Conservation (phyloP, 23 tunicate species). For the Trididemnum nubilum region DNA sequence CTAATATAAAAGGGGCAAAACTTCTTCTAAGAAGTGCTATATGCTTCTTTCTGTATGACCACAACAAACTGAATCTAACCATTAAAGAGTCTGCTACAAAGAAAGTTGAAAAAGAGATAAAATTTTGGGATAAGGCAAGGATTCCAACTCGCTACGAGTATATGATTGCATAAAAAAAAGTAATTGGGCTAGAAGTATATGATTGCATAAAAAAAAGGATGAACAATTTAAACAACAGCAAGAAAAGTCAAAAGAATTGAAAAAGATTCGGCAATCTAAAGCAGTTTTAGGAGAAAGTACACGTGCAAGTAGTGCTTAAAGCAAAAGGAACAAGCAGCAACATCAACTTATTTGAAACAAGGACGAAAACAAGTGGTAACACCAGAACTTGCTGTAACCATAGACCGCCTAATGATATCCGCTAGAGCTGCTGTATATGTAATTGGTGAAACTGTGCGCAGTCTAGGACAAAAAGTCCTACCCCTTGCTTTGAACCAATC, state of each 20-base stretch:
- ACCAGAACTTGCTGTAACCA: constrained; percentile 21
- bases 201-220: background rate
- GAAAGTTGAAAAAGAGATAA: constrained; percentile 24
- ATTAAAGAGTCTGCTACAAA: constrained; percentile 28
- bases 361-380: constrained; percentile 25
- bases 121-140: constrained; percentile 35
- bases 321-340: too few relatives aligned
- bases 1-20: constrained; percentile 22
- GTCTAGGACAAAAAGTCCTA: constrained; percentile 32
- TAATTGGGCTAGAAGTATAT: background rate
- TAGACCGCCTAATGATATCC: constrained; percentile 27
- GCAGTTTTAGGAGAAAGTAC: constrained; percentile 17
- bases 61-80: constrained; percentile 9
- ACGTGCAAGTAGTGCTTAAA: constrained; percentile 13
- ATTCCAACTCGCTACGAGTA: constrained; percentile 28
- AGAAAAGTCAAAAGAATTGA: background rate
- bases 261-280: constrained; percentile 6
- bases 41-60: constrained; percentile 34
- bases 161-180: constrained; percentile 14
- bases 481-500: constrained; percentile 23
- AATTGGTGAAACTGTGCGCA: constrained; percentile 27
- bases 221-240: background rate
- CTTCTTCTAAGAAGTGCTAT: background rate
- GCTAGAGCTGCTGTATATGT: constrained; percentile 34
- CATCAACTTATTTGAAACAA: constrained; percentile 9